Percentiles rank a stretch among this genome's conserved stretches.
These are phyloP conservation scores for Nomada hirtipes DNA, from an alignment of 2,888 invertebrate genomes.

Conservation along the genomic window DNA sequence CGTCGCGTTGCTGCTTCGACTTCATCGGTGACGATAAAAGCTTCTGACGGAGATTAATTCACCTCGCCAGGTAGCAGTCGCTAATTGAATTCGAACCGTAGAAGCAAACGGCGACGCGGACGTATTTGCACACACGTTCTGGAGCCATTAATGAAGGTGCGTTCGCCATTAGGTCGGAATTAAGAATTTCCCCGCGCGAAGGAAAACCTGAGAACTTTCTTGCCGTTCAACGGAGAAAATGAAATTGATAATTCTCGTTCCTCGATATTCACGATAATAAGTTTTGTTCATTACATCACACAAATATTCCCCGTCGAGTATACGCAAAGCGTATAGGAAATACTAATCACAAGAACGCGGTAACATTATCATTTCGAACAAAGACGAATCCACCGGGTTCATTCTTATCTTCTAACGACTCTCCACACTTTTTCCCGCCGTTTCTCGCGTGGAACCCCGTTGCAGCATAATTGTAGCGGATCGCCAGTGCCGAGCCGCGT, in stretches of 20 bases:
- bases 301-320: too few relatives aligned
- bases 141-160: slow-evolving; percentile 9
- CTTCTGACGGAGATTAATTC: slow-evolving; percentile 7
- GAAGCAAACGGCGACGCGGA: slow-evolving; percentile 5
- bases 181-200: slow-evolving; percentile 1
- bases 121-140: slow-evolving; percentile 18
- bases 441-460: not conserved
- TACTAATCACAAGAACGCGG: too few relatives aligned
- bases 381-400: not conserved
- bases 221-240: not conserved
- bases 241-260: slow-evolving; percentile 20
- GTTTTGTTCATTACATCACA: too few relatives aligned
- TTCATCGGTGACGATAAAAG: not conserved
- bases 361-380: too few relatives aligned
- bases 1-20: not conserved
- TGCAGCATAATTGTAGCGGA: slow-evolving; percentile 41
- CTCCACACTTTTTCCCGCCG: not conserved
- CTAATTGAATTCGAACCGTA: slow-evolving; percentile 32
- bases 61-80: not conserved
- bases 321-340: too few relatives aligned
- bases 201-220: slow-evolving; percentile 6
- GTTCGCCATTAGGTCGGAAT: slow-evolving; percentile 13
- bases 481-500: not conserved
- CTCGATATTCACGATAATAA: too few relatives aligned
- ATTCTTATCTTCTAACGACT: not conserved